Conservation (phyloP, 2,797 vertebrate genomes). For the Sebastes diploproa region DNA sequence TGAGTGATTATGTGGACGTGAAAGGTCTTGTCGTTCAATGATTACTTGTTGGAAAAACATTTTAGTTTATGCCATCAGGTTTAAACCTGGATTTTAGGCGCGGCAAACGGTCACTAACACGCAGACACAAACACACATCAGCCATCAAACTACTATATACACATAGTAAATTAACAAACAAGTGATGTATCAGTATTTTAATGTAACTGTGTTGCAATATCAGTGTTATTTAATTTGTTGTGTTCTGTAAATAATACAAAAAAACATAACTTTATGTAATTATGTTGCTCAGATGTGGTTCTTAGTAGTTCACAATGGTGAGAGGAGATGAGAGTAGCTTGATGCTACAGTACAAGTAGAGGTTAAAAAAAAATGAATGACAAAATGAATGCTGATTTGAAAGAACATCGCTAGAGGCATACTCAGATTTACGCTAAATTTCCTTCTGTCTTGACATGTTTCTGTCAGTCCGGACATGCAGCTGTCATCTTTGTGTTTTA, state of each 20-base stretch:
- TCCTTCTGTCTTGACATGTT: background rate
- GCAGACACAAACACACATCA: background rate
- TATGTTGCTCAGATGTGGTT: background rate
- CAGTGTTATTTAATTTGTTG: background rate
- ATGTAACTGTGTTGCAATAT: background rate
- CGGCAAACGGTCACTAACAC: background rate
- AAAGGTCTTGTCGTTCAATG: background rate
- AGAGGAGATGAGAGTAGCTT: background rate
- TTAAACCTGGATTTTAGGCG: conserved; percentile 2
- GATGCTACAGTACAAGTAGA: too few relatives aligned
- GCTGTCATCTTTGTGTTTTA: background rate
- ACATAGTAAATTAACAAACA: background rate
- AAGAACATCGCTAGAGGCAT: background rate
- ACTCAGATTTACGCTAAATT: background rate
- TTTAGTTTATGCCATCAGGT: background rate
- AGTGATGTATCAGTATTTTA: background rate
- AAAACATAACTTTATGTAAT: background rate
- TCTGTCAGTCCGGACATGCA: background rate
- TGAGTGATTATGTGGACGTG: background rate
- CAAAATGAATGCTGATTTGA: background rate
- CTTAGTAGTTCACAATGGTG: background rate
- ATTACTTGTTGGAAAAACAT: background rate
- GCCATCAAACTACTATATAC: background rate
- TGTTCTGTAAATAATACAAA: background rate
- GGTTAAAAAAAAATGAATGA: background rate